Base-by-base conservation (phyloP, 1,140 invertebrate genomes). In the Hycleus cichorii region DNA sequence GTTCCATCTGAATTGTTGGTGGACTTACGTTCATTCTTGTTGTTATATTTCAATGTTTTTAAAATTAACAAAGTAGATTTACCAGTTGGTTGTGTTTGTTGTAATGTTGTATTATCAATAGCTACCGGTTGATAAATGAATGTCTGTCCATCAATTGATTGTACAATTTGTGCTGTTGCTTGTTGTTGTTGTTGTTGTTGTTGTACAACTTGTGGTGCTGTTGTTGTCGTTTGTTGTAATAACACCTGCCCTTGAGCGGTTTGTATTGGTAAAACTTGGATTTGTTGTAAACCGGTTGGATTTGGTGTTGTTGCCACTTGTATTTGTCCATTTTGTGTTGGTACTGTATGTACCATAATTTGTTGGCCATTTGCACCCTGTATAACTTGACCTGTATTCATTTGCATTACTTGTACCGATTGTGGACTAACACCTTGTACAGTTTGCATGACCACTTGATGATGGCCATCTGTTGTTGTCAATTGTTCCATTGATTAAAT, bases 141-240 rank as follows among this genome's bases (percentile, higher is more conserved):
- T 0, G 92, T 93, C 73, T 96, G 93, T n/a, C 93, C 93, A 78
- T 96, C 93, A 0, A 89, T 79, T 7, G 91, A 91, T 73, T 95
- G 93, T 39, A 97, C 83, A 25, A 97, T 80, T 74, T 93, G 89
- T 59, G 88, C 83, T 42, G 11, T 4, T 9, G 85, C 78, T 73
- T 86, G 84, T 56, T 52, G 76, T 69, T 47, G 77, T 75, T 81
- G 76, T 39, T 83, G 59, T 60, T 79, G 79, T 18, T 18, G 1
- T 84, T 76, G 7, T 82, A 82, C 24, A 85, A 72, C 0, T 84
- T 81, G 73, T 85, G 83, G 47, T 85, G 81, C 58, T 83, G 82
- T 59, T 59, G 88, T 83, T 42, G 11, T 4, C 8, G 85, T 78
- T 73, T 86, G 84, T 56, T 82, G 81, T 39, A 82, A 77, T 8